Base-by-base conservation (phyloP, 2,113 vertebrate genomes). In the Zosterops borbonicus region DNA sequence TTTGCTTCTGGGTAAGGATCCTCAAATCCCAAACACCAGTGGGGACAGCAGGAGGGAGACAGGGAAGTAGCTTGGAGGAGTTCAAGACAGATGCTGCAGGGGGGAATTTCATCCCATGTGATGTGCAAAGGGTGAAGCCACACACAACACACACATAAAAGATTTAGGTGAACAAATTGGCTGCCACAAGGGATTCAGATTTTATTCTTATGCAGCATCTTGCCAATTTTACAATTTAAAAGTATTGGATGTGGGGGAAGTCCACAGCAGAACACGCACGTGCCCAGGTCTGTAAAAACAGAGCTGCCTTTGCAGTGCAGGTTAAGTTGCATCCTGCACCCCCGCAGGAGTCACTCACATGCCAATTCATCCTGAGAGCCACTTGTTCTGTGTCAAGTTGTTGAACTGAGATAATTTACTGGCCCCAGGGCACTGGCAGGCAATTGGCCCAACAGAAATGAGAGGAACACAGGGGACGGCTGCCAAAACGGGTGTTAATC, bases 201-300 rank as follows among this genome's bases (percentile, higher is more conserved):
- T 83, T 89, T 44, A 39, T 65, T 90, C 17, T 50, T 47, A 47
- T 31, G 7, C 17, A 81, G 39, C 25, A 18, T n/a, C 22, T 70
- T 31, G 21, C 25, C 7, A 41, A 0, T 53, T 76, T 77, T 63
- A 24, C 11, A 47, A 11, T 56, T 47, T 27, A 52, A 3, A 86
- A 80, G 12, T 22, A 4, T 4, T 12, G 14, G 19, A 11, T 35
- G 24, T 35, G 18, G 8, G 27, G 23, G 15, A 39, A 27, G 28
- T 29, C 31, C 16, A 5, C 1, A 4, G 21, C 9, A 58, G 50
- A 62, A 17, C 12, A 16, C 1, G 3, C 9, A 13, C 1, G 3
- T n/a, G 23, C 8, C 21, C 20, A 44, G 14, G 3, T 63, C 52
- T 62, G n/a, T 44, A 14, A 12, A 81, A 64, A 46, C 9, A 31